A percentile compares a stretch with the other conserved stretches of the same genome.
These are phyloP conservation scores for Neoarius graeffei DNA, from an alignment of 2,113 vertebrate genomes.

Conservation along the genomic window DNA sequence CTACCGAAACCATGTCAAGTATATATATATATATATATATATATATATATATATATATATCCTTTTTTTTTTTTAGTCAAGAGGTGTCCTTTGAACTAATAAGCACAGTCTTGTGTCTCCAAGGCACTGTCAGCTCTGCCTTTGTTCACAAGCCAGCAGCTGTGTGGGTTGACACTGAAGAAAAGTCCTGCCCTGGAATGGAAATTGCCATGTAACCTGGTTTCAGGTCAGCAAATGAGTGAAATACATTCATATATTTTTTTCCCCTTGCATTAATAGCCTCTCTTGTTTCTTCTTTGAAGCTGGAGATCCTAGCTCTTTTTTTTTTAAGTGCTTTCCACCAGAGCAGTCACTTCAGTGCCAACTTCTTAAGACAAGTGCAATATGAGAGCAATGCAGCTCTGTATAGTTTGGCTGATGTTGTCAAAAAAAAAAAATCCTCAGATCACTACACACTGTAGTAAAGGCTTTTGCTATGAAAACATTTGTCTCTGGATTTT, in stretches of 20 bases:
- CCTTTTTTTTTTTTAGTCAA: constrained; percentile 51
- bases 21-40: too few species aligned
- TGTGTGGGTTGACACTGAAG: constrained; percentile 64
- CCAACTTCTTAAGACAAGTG: constrained; percentile 44
- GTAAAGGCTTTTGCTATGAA: constrained; percentile 18
- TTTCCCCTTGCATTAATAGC: constrained; percentile 64
- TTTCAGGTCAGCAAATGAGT: constrained; percentile 73
- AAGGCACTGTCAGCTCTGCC: constrained; percentile 69
- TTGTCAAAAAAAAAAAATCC: constrained; percentile 13
- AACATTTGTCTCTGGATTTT: constrained; percentile 17
- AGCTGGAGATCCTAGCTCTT: constrained; percentile 66
- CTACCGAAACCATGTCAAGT: constrained; percentile 58
- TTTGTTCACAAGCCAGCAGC: constrained; percentile 69
- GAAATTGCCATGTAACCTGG: constrained; percentile 70
- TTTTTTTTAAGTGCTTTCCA: constrained; percentile 55
- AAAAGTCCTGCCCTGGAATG: constrained; percentile 66
- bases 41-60: constrained; percentile 23
- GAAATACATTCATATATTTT: constrained; percentile 70
- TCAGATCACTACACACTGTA: constrained; percentile 32
- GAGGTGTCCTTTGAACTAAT: constrained; percentile 72
- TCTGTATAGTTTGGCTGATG: constrained; percentile 30
- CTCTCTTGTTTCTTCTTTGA: constrained; percentile 66
- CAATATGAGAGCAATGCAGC: background rate
- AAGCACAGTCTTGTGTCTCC: constrained; percentile 66
- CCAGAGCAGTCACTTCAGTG: constrained; percentile 56